phyloP scores from a whole-genome alignment of 1,140 invertebrate genomes.

The Arctopsyche grandis region DNA sequence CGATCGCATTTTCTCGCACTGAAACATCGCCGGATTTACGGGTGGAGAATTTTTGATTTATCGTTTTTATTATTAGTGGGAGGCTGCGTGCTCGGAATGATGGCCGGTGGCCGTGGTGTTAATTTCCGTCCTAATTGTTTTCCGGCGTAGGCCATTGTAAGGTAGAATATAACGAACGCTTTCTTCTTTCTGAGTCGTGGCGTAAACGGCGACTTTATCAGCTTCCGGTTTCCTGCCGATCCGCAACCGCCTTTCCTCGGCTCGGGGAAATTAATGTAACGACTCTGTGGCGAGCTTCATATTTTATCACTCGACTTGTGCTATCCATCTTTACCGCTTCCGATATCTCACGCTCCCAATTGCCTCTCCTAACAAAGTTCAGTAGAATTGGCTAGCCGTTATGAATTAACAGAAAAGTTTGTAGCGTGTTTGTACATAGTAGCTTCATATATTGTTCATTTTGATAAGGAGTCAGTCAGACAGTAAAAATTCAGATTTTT shows the following conservation, averaged over 20 bases:
- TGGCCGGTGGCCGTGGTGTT: neutral
- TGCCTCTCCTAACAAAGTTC: too few relatives aligned
- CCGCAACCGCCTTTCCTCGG: neutral
- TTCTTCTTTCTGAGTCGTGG: neutral
- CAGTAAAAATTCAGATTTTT: too few relatives aligned
- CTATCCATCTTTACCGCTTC: neutral
- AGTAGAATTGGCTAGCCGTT: too few relatives aligned
- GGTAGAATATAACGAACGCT: neutral
- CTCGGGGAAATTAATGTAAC: neutral
- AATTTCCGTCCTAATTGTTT: slow-evolving; percentile 29
- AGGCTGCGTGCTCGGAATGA: too few relatives aligned
- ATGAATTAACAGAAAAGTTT: too few relatives aligned
- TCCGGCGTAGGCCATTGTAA: neutral
- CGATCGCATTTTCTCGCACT: neutral
- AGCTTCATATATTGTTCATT: too few relatives aligned
- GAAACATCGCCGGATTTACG: neutral
- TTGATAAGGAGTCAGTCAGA: too few relatives aligned
- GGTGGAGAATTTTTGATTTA: neutral
- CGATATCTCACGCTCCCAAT: neutral
- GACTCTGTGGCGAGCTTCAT: neutral
- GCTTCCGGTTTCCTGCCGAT: slow-evolving; percentile 4
- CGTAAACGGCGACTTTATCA: slow-evolving; percentile 5
- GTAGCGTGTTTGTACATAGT: too few relatives aligned
- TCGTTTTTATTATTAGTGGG: neutral
- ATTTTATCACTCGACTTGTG: slow-evolving; percentile 2